phyloP scores from a whole-genome alignment of 2,113 vertebrate species.

The Istiophorus platypterus region DNA sequence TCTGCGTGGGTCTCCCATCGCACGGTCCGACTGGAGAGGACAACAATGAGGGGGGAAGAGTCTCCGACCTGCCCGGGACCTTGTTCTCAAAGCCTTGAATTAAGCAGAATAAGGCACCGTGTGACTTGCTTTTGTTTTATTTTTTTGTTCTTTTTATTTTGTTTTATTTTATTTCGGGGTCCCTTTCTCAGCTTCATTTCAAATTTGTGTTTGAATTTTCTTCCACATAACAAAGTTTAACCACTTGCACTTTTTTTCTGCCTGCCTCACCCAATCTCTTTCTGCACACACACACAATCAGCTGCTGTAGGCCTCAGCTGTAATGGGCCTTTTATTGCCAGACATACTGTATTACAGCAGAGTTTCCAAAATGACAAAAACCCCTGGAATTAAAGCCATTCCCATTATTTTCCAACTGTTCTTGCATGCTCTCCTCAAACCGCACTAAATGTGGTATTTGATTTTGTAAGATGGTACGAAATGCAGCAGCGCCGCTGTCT shows the following conservation, averaged over 20 bases:
- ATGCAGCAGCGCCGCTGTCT: background rate
- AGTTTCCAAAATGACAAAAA: slow-evolving; percentile 15
- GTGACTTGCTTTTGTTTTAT: no score
- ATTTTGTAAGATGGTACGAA: background rate
- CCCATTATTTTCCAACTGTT: background rate
- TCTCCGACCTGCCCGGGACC: no score
- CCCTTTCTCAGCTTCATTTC: background rate
- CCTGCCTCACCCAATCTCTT: slow-evolving; percentile 56
- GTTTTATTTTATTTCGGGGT: no score
- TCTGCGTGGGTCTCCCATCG: background rate
- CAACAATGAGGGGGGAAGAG: background rate
- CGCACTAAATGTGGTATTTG: background rate
- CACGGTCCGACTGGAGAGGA: no score
- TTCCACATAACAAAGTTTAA: slow-evolving; percentile 9
- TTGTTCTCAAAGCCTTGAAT: no score
- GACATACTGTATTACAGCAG: background rate
- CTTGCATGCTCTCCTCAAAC: slow-evolving; percentile 24
- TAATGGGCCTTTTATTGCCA: slow-evolving; percentile 47
- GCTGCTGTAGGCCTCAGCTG: slow-evolving; percentile 68
- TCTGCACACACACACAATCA: slow-evolving; percentile 36
- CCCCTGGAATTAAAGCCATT: background rate
- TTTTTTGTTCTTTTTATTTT: no score
- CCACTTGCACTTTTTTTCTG: background rate
- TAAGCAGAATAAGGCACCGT: no score
- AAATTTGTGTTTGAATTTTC: background rate